These are phyloP conservation scores for Hanleya hanleyi DNA, from an alignment of 2,888 invertebrate genomes.

Conservation along the genomic window DNA sequence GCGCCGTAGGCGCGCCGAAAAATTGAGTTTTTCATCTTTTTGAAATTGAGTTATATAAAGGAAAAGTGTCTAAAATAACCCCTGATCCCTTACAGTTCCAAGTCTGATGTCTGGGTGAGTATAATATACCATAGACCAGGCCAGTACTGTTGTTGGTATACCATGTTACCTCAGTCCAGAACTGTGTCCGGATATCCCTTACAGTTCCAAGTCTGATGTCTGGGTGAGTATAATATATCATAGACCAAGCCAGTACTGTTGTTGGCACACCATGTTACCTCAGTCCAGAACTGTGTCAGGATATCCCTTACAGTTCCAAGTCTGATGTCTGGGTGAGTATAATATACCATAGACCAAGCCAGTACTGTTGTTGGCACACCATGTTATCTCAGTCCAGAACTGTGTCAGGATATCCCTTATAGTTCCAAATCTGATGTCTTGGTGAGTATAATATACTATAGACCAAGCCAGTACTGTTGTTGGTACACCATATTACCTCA, in stretches of 20 bases:
- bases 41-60: too few relatives aligned
- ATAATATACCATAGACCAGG: slow-evolving; percentile 68
- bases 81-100: too few relatives aligned
- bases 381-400: slow-evolving; percentile 70
- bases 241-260: slow-evolving; percentile 70
- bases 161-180: slow-evolving; percentile 72
- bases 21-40: too few relatives aligned
- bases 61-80: too few relatives aligned
- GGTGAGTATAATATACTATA: slow-evolving; percentile 61
- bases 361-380: slow-evolving; percentile 71
- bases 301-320: slow-evolving; percentile 71
- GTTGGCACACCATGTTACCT: slow-evolving; percentile 71
- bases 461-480: slow-evolving; percentile 71
- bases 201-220: slow-evolving; percentile 71
- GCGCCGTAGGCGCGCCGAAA: too few relatives aligned
- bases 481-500: slow-evolving; percentile 70
- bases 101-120: too few relatives aligned
- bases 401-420: slow-evolving; percentile 71
- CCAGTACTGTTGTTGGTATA: slow-evolving; percentile 70
- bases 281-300: slow-evolving; percentile 72
- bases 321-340: slow-evolving; percentile 70
- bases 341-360: slow-evolving; percentile 64
- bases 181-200: slow-evolving; percentile 71
- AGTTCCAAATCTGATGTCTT: slow-evolving; percentile 71
- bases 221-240: slow-evolving; percentile 65